These are phyloP conservation scores for Schlechtendalia chinensis DNA, from an alignment of 1,140 invertebrate genomes.

Conservation along the genomic window DNA sequence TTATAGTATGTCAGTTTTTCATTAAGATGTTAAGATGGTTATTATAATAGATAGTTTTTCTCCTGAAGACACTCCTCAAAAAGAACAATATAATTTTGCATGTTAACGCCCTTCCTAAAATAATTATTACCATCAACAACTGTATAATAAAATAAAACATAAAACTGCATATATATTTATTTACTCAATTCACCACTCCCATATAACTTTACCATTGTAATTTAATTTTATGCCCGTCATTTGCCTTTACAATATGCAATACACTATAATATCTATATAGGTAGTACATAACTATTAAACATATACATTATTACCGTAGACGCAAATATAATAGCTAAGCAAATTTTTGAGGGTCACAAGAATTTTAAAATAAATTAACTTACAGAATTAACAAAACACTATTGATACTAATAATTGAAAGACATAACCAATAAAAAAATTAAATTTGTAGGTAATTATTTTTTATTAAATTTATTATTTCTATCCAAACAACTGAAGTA, in stretches of 20 bases:
- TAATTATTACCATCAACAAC: constrained; percentile 8
- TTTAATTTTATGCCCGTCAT: neutral
- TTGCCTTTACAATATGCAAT: neutral
- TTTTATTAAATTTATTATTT: no score
- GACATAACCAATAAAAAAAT: no score
- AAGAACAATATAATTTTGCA: constrained; percentile 33
- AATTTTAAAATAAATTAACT: no score
- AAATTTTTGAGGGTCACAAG: neutral
- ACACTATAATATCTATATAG: no score
- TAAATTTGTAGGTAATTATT: no score
- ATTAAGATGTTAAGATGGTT: neutral
- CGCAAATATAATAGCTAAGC: neutral
- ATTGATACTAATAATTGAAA: no score
- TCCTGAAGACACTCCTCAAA: constrained; percentile 6
- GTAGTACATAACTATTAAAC: neutral
- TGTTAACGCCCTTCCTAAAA: constrained; percentile 22
- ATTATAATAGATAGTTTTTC: neutral
- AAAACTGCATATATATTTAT: no score
- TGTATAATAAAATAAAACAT: no score
- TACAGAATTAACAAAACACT: no score
- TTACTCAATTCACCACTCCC: constrained; percentile 1
- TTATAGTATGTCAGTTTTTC: neutral
- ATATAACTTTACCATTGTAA: neutral
- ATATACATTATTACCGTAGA: neutral
- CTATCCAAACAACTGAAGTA: no score